These are phyloP conservation scores for Drosophila littoralis DNA, from an alignment of 1,140 invertebrate species.

Conservation along the genomic window DNA sequence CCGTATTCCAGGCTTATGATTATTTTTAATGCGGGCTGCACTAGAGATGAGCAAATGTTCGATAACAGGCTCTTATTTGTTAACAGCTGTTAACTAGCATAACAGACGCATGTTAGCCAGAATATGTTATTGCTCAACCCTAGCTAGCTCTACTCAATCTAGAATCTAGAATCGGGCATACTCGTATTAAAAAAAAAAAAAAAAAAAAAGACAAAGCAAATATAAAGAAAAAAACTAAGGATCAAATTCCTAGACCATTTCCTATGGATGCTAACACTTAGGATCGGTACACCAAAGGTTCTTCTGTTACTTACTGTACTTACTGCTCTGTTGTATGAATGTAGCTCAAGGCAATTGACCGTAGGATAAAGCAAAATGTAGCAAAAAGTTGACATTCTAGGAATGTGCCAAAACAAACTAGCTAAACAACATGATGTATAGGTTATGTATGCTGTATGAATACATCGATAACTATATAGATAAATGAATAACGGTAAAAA, in stretches of 20 bases:
- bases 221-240: neutral
- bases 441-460: slow-evolving; percentile 26
- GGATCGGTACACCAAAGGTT: slow-evolving; percentile 10
- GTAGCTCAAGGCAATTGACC: slow-evolving; percentile 15
- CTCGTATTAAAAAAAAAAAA: neutral
- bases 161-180: neutral
- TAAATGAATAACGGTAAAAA: slow-evolving; percentile 32
- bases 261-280: slow-evolving; percentile 20
- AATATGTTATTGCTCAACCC: slow-evolving; percentile 11
- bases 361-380: slow-evolving; percentile 35
- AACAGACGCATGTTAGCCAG: neutral
- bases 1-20: slow-evolving; percentile 3
- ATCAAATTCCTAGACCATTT: slow-evolving; percentile 23
- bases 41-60: slow-evolving; percentile 25
- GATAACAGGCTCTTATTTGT: neutral
- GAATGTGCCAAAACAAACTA: slow-evolving; percentile 36
- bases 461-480: slow-evolving; percentile 17
- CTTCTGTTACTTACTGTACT: slow-evolving; percentile 49
- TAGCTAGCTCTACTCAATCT: slow-evolving; percentile 61
- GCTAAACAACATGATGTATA: slow-evolving; percentile 23
- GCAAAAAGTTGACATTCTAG: slow-evolving; percentile 40
- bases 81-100: slow-evolving; percentile 13
- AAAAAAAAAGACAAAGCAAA: neutral
- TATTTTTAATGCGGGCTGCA: neutral
- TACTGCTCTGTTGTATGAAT: slow-evolving; percentile 30